These are phyloP conservation scores for Hybos culiciformis DNA, from an alignment of 2,888 invertebrate genomes.

Conservation along the genomic window DNA sequence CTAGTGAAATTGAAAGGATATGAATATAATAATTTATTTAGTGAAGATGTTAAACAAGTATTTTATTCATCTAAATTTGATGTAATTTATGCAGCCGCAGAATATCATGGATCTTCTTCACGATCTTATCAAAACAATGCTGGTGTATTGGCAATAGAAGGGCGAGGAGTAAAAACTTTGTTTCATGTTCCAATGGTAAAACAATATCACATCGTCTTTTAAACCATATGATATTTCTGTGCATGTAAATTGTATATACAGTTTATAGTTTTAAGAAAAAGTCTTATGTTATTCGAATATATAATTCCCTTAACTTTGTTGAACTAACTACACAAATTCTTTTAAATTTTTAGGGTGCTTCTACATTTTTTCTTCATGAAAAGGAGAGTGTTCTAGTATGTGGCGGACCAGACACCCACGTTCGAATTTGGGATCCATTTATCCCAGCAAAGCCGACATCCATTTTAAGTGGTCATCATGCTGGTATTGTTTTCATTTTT, in stretches of 20 bases:
- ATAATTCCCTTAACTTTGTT: too few species aligned
- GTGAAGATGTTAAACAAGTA: neutral
- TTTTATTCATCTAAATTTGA: neutral
- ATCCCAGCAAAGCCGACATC: conserved; percentile 51
- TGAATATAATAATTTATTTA: neutral
- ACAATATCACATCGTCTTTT: neutral
- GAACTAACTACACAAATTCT: too few species aligned
- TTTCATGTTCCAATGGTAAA: neutral
- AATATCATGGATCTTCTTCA: too few species aligned
- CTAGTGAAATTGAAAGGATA: neutral
- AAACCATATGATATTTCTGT: too few species aligned
- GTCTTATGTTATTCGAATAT: too few species aligned
- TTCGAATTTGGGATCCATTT: conserved; percentile 70
- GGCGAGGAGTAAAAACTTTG: neutral
- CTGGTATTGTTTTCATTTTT: conserved; percentile 50
- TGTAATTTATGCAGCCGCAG: neutral
- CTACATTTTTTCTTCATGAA: conserved; percentile 48
- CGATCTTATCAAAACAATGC: neutral
- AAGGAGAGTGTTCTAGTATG: conserved; percentile 46
- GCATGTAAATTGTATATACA: too few species aligned
- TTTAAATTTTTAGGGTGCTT: conserved; percentile 25
- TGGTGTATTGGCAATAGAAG: neutral
- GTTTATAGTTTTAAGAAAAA: too few species aligned
- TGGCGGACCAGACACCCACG: conserved; percentile 61
- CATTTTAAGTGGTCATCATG: conserved; percentile 54